phyloP scores from a whole-genome alignment of 1,140 invertebrate species.

The Euschistus heros region DNA sequence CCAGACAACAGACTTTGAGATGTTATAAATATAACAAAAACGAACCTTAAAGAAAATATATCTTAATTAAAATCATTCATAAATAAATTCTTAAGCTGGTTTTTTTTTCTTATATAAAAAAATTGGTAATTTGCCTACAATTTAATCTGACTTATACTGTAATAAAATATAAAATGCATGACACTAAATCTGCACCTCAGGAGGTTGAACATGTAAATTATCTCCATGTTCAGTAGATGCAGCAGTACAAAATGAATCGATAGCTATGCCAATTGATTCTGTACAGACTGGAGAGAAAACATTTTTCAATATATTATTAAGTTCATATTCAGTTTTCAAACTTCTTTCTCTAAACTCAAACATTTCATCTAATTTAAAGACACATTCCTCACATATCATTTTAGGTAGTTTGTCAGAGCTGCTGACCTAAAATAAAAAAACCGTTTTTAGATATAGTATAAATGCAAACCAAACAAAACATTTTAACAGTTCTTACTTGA shows the following conservation, averaged over 20 bases:
- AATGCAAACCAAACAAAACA: conserved; percentile 19
- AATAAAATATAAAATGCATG: too few species aligned
- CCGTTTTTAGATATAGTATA: conserved; percentile 3
- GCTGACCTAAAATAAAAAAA: conserved; percentile 38
- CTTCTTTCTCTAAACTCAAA: conserved; percentile 48
- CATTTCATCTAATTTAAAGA: conserved; percentile 46
- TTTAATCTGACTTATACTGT: too few species aligned
- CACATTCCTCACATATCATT: conserved; percentile 47
- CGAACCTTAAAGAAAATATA: too few species aligned
- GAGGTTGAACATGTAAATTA: conserved; percentile 1
- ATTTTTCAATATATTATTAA: conserved; percentile 26
- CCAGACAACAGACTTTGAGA: too few species aligned
- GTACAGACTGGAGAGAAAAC: conserved; percentile 18
- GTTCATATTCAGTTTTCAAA: conserved; percentile 39
- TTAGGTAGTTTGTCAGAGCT: conserved; percentile 46
- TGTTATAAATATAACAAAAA: too few species aligned
- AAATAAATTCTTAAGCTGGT: too few species aligned
- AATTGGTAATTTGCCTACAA: too few species aligned
- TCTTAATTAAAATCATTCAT: too few species aligned
- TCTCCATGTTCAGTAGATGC: conserved; percentile 1
- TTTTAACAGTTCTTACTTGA: conserved; percentile 37
- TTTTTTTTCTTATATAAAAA: too few species aligned
- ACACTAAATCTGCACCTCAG: background rate
- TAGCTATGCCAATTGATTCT: background rate
- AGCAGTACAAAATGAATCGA: conserved; percentile 12